Evolutionary conservation across 1,140 invertebrate species (phyloP), one percentile per base, ranked within the genome.

Genomic region (Drosophila quadrilineata): DNA sequence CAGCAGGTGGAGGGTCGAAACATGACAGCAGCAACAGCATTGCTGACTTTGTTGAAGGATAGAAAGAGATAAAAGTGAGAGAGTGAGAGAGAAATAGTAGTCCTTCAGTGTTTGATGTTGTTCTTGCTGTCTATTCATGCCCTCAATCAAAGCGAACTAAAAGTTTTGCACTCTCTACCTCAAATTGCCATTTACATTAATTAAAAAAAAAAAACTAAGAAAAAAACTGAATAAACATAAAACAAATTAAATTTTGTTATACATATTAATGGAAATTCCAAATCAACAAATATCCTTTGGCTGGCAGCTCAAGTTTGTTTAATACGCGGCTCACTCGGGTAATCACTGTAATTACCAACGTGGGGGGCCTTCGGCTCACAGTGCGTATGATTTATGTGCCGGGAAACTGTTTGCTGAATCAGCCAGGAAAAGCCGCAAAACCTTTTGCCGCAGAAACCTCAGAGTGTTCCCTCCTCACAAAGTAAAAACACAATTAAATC

Each of bases 401-500:
- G n/a, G n/a, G n/a, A n/a, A n/a, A n/a, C n/a, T n/a, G n/a, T 62
- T 33, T 28, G 36, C 43, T 67, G 56, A 62, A 38, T 67, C 43
- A 28, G 71, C 64, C 28, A 16, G 22, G 48, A 19, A 48, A 48
- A 35, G 38, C 49, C 59, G 6, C 29, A 40, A 38, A 45, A 24
- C 28, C n/a, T n/a, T n/a, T n/a, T n/a, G 31, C 29, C 38, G 53
- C 48, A 48, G 28, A 65, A 75, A 29, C 46, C 64, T 54, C 64
- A 22, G 22, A 22, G 56, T 70, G 9, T n/a, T n/a, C n/a, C n/a
- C n/a, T n/a, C n/a, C 28, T 24, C 17, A 36, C 31, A 59, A 38
- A 38, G 12, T 54, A 56, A 58, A 56, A 80, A 49, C 45, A 80
- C 72, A 82, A 82, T 82, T 82, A 75, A 82, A 80, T 82, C 72